Evolutionary conservation across 2,797 vertebrate genomes (phyloP).

Genomic region (Propithecus deckenii): DNA sequence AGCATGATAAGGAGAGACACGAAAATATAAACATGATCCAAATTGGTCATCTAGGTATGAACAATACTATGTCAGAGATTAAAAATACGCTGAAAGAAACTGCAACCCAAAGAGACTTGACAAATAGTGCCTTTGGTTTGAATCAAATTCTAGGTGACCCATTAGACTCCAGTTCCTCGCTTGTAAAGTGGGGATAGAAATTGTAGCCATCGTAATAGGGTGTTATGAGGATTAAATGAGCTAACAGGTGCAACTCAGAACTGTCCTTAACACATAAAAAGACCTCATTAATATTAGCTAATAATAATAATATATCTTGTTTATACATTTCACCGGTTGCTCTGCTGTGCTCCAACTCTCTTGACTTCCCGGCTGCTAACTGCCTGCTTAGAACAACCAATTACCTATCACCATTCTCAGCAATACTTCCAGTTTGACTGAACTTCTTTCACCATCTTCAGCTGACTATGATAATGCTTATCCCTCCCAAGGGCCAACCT

Average conservation of each 20-base stretch:
- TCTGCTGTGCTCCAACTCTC: background rate
- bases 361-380: background rate
- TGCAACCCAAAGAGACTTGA: background rate
- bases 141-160: background rate
- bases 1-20: background rate
- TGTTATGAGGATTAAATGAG: background rate
- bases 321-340: background rate
- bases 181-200: background rate
- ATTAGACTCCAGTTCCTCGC: background rate
- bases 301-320: background rate
- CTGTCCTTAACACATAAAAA: background rate
- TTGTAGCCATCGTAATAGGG: background rate
- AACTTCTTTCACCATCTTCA: background rate
- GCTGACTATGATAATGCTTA: background rate
- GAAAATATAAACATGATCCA: background rate
- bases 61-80: background rate
- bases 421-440: background rate
- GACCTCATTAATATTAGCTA: background rate
- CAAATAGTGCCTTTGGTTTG: background rate
- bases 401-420: background rate
- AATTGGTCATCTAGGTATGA: background rate
- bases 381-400: background rate
- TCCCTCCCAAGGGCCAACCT: background rate
- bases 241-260: background rate
- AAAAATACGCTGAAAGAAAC: background rate